These are phyloP conservation scores for Planococcus citri DNA, from an alignment of 1,140 invertebrate species.

Conservation along the genomic window DNA sequence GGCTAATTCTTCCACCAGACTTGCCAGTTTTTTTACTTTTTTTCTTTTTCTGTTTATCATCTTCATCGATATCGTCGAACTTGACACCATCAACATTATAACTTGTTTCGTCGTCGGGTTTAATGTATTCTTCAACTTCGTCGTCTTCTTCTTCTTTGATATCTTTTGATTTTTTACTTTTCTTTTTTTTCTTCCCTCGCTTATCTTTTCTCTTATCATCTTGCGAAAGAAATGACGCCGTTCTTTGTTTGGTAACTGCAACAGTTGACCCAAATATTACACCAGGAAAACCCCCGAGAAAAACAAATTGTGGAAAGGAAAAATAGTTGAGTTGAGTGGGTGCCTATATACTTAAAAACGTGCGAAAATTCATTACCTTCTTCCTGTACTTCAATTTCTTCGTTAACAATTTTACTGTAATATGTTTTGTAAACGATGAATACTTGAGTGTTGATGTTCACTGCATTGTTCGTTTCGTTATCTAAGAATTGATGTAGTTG, in stretches of 20 bases:
- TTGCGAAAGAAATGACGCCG: background rate
- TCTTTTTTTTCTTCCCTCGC: background rate
- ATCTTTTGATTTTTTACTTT: background rate
- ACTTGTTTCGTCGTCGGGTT: background rate
- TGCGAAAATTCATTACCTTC: slow-evolving; percentile 9
- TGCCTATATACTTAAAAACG: too few species aligned
- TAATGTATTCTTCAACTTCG: background rate
- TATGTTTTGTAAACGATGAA: slow-evolving; percentile 10
- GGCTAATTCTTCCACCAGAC: background rate
- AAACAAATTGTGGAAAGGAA: too few species aligned
- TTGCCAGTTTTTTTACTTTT: slow-evolving; percentile 4
- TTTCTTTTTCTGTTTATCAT: background rate
- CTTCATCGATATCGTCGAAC: background rate
- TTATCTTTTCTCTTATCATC: slow-evolving; percentile 16
- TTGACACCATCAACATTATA: background rate
- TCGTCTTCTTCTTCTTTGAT: background rate
- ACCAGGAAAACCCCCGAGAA: too few species aligned
- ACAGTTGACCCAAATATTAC: too few species aligned
- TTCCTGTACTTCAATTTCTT: slow-evolving; percentile 13
- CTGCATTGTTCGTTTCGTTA: background rate
- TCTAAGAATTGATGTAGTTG: background rate
- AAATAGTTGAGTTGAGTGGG: too few species aligned
- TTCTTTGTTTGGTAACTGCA: background rate
- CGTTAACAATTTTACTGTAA: slow-evolving; percentile 3
- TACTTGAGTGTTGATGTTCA: background rate